Percentiles rank a stretch among this genome's conserved stretches.
phyloP scores from a whole-genome alignment of 2,113 vertebrate species.

The Loxodonta africana region DNA sequence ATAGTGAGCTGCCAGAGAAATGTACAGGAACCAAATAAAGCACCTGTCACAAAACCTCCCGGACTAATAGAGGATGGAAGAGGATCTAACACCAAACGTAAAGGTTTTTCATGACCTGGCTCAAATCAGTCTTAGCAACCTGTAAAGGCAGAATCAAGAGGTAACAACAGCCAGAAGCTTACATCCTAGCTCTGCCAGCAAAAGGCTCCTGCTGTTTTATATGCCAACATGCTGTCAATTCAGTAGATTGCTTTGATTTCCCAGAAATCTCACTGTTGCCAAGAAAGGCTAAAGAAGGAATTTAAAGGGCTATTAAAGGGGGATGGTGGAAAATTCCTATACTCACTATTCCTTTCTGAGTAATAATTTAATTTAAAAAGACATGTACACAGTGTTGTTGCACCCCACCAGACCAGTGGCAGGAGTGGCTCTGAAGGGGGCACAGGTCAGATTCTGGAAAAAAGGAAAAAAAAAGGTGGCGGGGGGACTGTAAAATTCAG shows the following conservation, averaged over 20 bases:
- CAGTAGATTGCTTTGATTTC: conserved; percentile 27
- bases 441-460: too few relatives aligned
- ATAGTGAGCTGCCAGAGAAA: not conserved
- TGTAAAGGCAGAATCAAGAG: not conserved
- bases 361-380: conserved; percentile 42
- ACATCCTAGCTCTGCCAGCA: not conserved
- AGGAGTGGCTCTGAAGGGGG: too few relatives aligned
- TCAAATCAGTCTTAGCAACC: not conserved
- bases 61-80: not conserved
- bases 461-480: too few relatives aligned
- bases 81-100: not conserved
- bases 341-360: not conserved
- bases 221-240: not conserved
- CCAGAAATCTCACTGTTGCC: conserved; percentile 16
- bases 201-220: not conserved
- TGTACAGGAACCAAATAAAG: not conserved
- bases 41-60: not conserved
- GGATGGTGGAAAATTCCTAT: not conserved
- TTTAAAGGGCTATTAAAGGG: conserved; percentile 5
- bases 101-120: not conserved
- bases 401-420: too few relatives aligned
- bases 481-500: too few relatives aligned
- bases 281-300: conserved; percentile 19
- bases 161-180: not conserved
- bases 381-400: not conserved